These are phyloP conservation scores for Trichechus manatus DNA, from an alignment of 2,113 vertebrate species.

Conservation along the genomic window DNA sequence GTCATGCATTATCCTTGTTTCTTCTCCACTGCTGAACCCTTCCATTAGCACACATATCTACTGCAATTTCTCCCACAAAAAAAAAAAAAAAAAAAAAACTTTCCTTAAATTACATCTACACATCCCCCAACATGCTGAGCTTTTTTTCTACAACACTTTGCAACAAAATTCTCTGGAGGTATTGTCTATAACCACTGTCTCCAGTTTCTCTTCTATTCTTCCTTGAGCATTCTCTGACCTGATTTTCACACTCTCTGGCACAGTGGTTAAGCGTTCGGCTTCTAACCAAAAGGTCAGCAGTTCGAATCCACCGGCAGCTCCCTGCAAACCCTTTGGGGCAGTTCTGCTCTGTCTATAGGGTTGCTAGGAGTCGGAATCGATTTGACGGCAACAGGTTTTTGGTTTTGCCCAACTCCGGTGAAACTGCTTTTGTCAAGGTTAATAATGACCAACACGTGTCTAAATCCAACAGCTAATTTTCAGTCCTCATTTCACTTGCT, in stretches of 20 bases:
- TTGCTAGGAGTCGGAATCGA: too few species aligned
- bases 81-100: not conserved
- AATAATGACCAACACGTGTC: not conserved
- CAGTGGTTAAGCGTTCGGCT: too few species aligned
- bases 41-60: not conserved
- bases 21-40: not conserved
- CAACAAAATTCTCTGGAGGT: not conserved
- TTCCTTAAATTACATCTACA: not conserved
- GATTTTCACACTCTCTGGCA: not conserved
- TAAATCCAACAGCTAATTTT: not conserved
- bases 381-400: too few species aligned
- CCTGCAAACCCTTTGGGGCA: too few species aligned
- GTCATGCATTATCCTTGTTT: not conserved
- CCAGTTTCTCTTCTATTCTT: not conserved
- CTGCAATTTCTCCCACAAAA: not conserved
- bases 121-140: not conserved
- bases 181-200: not conserved
- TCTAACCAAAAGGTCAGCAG: too few species aligned
- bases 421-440: not conserved
- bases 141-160: not conserved
- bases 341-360: too few species aligned
- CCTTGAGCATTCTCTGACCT: not conserved
- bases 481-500: not conserved
- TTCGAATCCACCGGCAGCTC: too few species aligned
- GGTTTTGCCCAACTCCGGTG: not conserved